phyloP scores from a whole-genome alignment of 2,113 vertebrate genomes.

The Castor canadensis region DNA sequence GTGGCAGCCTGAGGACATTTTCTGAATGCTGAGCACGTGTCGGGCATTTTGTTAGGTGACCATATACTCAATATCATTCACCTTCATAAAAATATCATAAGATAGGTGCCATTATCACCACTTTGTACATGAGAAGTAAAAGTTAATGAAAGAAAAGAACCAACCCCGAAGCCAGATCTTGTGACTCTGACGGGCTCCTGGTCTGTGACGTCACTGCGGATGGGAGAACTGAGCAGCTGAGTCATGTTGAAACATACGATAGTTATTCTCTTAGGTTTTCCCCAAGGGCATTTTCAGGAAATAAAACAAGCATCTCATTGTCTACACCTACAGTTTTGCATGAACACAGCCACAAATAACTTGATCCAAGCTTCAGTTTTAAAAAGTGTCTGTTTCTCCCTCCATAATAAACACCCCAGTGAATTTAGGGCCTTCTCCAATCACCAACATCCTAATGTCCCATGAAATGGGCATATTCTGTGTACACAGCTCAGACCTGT shows the following conservation, averaged over 20 bases:
- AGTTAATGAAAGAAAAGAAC: background rate
- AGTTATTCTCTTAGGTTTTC: background rate
- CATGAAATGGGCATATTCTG: background rate
- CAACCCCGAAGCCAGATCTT: background rate
- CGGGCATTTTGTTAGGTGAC: background rate
- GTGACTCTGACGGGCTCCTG: background rate
- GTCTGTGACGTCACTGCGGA: background rate
- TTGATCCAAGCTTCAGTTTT: background rate
- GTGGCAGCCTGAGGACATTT: background rate
- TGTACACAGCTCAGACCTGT: background rate
- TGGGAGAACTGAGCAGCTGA: background rate
- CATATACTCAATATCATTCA: background rate
- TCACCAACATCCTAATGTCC: background rate
- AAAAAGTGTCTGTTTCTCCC: background rate
- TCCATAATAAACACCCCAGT: background rate
- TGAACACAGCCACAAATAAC: background rate
- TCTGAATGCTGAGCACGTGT: background rate
- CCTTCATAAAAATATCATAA: background rate
- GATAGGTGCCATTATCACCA: background rate
- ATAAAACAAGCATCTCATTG: constrained; percentile 59
- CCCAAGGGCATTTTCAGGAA: constrained; percentile 41
- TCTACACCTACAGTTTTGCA: constrained; percentile 27
- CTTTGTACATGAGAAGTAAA: background rate
- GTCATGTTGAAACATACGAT: background rate
- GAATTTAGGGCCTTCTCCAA: background rate